A percentile compares a stretch with the other conserved stretches of the same genome.
Conservation (phyloP, 2,888 invertebrate genomes). For the Bimastos eiseni region DNA sequence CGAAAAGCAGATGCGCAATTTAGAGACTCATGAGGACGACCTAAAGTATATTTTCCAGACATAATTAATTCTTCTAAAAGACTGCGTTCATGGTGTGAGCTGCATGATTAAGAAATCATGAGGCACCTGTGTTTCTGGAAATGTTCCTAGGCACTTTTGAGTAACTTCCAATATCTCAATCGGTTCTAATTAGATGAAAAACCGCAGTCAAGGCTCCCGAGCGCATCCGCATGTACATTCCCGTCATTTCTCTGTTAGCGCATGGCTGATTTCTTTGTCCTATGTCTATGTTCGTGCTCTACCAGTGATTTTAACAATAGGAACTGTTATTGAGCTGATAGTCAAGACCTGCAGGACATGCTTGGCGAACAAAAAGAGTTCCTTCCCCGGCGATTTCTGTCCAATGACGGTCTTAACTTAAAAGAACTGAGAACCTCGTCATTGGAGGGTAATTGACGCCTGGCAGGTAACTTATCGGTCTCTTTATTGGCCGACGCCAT, state of each 20-base stretch:
- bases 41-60: not conserved
- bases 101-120: not conserved
- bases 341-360: not conserved
- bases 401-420: not conserved
- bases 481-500: not conserved
- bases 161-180: not conserved
- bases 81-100: not conserved
- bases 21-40: not conserved
- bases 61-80: not conserved
- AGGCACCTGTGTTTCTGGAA: not conserved
- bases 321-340: not conserved
- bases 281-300: not conserved
- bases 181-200: not conserved
- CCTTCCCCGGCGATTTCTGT: not conserved
- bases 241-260: not conserved
- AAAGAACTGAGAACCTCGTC: not conserved
- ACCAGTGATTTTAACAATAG: not conserved
- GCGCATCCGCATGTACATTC: not conserved
- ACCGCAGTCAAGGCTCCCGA: not conserved
- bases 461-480: not conserved
- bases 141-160: not conserved
- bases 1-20: not conserved
- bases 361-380: not conserved
- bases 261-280: not conserved
- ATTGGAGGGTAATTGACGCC: not conserved